Conservation (phyloP, 2,797 vertebrate species). For the Taeniopygia guttata region DNA sequence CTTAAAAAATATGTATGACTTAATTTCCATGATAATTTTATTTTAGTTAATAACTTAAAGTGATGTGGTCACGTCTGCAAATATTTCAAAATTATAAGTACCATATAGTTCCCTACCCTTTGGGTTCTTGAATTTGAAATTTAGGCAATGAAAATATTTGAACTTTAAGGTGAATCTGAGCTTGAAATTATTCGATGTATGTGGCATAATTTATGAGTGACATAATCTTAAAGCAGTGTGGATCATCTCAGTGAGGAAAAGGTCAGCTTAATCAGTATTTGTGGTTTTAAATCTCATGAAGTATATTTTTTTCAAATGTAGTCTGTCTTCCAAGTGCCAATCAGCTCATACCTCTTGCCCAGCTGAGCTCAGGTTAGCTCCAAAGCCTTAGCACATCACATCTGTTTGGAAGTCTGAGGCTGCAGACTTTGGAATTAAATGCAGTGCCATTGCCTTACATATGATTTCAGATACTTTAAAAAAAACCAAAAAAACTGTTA, state of each 20-base stretch:
- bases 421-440: not conserved
- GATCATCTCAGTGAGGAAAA: not conserved
- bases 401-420: not conserved
- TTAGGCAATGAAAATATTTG: not conserved
- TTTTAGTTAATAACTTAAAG: not conserved
- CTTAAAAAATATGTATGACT: not conserved
- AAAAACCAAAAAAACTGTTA: not conserved
- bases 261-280: not conserved
- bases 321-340: not conserved
- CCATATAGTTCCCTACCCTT: fast-evolving
- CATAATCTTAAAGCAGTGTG: not conserved
- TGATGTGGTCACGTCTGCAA: not conserved
- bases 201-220: not conserved
- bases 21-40: not conserved
- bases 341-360: not conserved
- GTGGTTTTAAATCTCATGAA: not conserved
- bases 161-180: not conserved
- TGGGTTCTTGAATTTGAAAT: not conserved
- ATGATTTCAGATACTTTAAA: not conserved
- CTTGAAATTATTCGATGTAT: not conserved
- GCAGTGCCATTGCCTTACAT: not conserved
- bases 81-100: not conserved
- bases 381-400: not conserved
- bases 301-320: not conserved
- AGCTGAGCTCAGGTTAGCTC: not conserved